Evolutionary conservation across 2,888 invertebrate species (phyloP), one percentile per base, ranked within the genome.

Genomic region (Argynnis bischoffii): DNA sequence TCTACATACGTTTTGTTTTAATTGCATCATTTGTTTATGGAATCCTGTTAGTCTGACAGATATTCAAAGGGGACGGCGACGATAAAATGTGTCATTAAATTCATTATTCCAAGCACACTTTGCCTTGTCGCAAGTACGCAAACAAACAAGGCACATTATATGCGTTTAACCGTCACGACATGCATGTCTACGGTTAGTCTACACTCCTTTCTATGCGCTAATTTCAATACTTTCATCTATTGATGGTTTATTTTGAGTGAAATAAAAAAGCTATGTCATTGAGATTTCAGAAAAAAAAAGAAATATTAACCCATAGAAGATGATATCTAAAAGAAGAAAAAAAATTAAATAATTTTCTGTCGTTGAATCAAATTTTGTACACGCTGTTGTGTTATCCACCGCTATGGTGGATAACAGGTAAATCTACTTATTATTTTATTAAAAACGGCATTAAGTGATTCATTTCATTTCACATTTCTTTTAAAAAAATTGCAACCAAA

Each of bases 31-130:
- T 59, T n/a, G 11, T 48, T 47, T 48, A 26, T 59, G n/a, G 26
- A 57, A 26, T 26, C 31, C 16, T 57, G 48, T 51, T 61, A 31
- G 54, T 55, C 35, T 56, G 53, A 63, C 46, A 66, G 41, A 46
- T 31, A 65, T 61, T 65, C 35, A 57, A 57, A 53, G 56, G 51
- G 53, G 18, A 61, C 47, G 15, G 15, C 13, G 31, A 35, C 51
- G 48, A 72, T 69, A 67, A 71, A 71, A 66, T 76, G 70, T 73
- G 70, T 74, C 67, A 74, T 71, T 72, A 69, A 66, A 57, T 71
- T 81, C 79, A 86, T 87, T 85, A 59, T 67, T 63, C 82, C 79
- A 78, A 79, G 81, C 84, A 83, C 85, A 84, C 84, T 81, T n/a
- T 57, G 69, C 70, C 66, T 74, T 70, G 75, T 76, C 77, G 78